A percentile compares a stretch with the other conserved stretches of the same genome.
Evolutionary conservation across 1,140 invertebrate genomes (phyloP).

Genomic region (Diorhabda sublineata): DNA sequence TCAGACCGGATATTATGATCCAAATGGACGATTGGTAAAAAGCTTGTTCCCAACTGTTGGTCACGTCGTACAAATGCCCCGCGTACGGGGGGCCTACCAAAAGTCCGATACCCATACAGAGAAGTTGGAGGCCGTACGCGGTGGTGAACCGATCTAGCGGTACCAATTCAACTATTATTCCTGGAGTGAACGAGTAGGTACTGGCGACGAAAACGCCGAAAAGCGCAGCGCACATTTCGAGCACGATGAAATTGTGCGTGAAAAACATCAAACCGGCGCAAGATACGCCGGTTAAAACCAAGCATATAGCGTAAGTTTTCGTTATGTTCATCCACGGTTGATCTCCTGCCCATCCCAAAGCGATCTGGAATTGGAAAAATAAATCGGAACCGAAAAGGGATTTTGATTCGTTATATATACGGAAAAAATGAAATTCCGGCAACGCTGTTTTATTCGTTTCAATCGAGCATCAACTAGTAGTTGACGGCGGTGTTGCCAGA

Average conservation of each 20-base stretch:
- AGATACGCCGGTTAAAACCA: slow-evolving; percentile 69
- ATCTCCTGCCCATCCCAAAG: slow-evolving; percentile 86
- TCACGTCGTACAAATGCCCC: slow-evolving; percentile 66
- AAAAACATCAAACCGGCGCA: slow-evolving; percentile 69
- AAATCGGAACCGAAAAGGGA: background rate
- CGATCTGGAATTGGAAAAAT: slow-evolving; percentile 56
- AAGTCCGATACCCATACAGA: slow-evolving; percentile 76
- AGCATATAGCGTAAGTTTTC: slow-evolving; percentile 73
- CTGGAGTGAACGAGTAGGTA: slow-evolving; percentile 82
- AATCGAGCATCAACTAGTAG: too few species aligned
- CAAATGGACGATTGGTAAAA: slow-evolving; percentile 73
- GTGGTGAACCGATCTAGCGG: slow-evolving; percentile 78
- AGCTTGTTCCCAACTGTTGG: slow-evolving; percentile 65
- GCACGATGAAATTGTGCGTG: slow-evolving; percentile 56
- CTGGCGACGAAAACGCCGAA: slow-evolving; percentile 85
- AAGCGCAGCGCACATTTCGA: slow-evolving; percentile 57
- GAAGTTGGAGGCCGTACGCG: slow-evolving; percentile 80
- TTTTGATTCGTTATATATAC: too few species aligned
- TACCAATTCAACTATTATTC: slow-evolving; percentile 77
- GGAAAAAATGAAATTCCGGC: too few species aligned
- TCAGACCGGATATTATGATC: slow-evolving; percentile 69
- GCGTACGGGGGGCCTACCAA: slow-evolving; percentile 58
- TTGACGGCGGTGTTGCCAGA: too few species aligned
- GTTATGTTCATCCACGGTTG: slow-evolving; percentile 79
- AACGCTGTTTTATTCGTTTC: too few species aligned